Conservation (phyloP, 2,113 vertebrate species). For the Sphyrna mokarran region DNA sequence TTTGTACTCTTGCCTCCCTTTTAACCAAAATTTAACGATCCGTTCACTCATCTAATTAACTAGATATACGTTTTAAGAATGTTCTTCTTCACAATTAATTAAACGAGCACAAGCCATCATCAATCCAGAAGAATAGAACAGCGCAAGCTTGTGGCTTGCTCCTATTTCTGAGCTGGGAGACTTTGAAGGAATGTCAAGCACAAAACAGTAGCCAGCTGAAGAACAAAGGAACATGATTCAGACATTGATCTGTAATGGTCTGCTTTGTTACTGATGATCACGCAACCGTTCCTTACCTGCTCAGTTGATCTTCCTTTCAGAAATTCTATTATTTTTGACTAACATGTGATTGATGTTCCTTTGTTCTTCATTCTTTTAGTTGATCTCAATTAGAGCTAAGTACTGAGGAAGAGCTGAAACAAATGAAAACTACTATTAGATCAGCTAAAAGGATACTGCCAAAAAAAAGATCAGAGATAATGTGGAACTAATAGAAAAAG, state of each 20-base stretch:
- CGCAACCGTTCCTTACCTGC: background rate
- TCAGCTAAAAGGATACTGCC: background rate
- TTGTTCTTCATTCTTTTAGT: background rate
- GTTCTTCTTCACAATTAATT: background rate
- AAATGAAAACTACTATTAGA: background rate
- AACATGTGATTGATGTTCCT: background rate
- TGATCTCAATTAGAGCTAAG: background rate
- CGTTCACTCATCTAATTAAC: background rate
- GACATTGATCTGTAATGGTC: background rate
- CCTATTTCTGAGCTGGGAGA: background rate
- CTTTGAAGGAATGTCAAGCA: background rate
- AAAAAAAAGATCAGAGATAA: background rate
- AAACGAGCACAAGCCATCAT: background rate
- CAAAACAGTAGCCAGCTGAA: background rate
- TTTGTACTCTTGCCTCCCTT: background rate
- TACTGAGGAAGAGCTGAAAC: background rate
- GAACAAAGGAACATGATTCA: background rate
- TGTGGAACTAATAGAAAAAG: background rate
- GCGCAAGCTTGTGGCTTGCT: background rate
- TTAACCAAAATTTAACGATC: background rate
- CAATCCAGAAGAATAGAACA: background rate
- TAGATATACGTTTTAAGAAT: background rate
- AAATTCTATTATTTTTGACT: background rate
- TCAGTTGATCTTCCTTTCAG: background rate
- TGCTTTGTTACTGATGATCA: background rate